Conservation (phyloP, 2,113 vertebrate genomes). For the Microcebus ravelobensis region DNA sequence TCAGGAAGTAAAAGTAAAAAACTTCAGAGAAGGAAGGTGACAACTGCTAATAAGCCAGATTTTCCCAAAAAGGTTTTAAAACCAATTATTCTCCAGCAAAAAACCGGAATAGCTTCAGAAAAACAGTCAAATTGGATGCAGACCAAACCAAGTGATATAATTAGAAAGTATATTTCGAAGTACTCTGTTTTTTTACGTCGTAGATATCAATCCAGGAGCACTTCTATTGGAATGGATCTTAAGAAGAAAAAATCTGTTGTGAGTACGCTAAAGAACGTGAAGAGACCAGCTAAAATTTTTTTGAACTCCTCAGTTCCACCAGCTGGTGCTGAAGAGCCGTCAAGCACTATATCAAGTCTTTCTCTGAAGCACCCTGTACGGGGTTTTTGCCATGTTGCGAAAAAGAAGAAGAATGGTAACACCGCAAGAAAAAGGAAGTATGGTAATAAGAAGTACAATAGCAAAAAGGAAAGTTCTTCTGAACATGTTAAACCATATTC, state of each 20-base stretch:
- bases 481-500: conserved; percentile 50
- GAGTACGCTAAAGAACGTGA: conserved; percentile 68
- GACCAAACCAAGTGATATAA: conserved; percentile 77
- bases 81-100: conserved; percentile 68
- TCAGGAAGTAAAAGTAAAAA: conserved; percentile 75
- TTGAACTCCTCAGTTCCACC: conserved; percentile 56
- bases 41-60: conserved; percentile 59
- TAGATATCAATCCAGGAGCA: conserved; percentile 74
- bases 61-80: conserved; percentile 68
- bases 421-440: neutral
- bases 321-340: conserved; percentile 66
- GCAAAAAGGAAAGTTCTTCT: conserved; percentile 56
- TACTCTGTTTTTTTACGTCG: conserved; percentile 71
- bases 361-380: conserved; percentile 45
- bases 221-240: conserved; percentile 72
- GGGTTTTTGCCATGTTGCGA: conserved; percentile 44
- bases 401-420: conserved; percentile 45
- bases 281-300: conserved; percentile 69
- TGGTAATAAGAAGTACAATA: conserved; percentile 38
- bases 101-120: conserved; percentile 47
- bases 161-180: conserved; percentile 76
- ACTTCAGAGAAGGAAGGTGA: conserved; percentile 76
- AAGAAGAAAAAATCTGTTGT: conserved; percentile 77
- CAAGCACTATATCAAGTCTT: conserved; percentile 52
- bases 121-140: conserved; percentile 75